phyloP scores from a whole-genome alignment of 2,113 vertebrate species.

The Pomatostomus ruficeps region DNA sequence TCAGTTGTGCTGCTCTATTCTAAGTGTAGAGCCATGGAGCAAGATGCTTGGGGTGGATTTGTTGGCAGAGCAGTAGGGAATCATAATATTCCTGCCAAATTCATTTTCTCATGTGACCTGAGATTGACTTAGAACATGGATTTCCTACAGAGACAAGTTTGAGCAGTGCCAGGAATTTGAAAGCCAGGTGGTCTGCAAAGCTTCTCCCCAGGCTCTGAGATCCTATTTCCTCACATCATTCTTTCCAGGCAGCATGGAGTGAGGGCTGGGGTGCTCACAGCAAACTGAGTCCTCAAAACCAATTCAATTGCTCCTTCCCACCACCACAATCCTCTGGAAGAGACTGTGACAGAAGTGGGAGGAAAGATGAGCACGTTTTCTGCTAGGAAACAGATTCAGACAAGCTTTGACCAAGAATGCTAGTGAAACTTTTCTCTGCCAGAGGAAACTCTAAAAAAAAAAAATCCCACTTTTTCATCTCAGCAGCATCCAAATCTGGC shows the following conservation, averaged over 20 bases:
- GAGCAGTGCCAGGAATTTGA: slow-evolving; percentile 43
- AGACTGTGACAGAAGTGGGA: neutral
- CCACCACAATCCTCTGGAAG: neutral
- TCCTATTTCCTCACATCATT: slow-evolving; percentile 29
- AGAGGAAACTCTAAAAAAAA: slow-evolving; percentile 16
- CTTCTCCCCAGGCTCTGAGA: slow-evolving; percentile 23
- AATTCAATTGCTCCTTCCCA: slow-evolving; percentile 1
- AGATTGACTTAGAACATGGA: slow-evolving; percentile 52
- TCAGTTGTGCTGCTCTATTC: slow-evolving; percentile 52
- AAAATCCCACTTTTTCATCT: neutral
- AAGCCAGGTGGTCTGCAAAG: slow-evolving; percentile 52
- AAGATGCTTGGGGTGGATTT: slow-evolving; percentile 49
- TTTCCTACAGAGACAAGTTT: slow-evolving; percentile 50
- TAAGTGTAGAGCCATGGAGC: slow-evolving; percentile 11
- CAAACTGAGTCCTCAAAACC: slow-evolving; percentile 4
- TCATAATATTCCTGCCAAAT: slow-evolving; percentile 52
- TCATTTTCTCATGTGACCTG: slow-evolving; percentile 58
- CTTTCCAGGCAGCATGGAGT: slow-evolving; percentile 5
- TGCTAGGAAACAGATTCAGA: neutral
- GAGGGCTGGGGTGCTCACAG: neutral
- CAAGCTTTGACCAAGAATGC: slow-evolving; percentile 22
- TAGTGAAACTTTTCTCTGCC: slow-evolving; percentile 13
- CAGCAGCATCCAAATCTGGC: neutral
- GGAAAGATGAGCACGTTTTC: slow-evolving; percentile 47
- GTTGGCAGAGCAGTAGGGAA: slow-evolving; percentile 45